Base-by-base conservation (phyloP, 2,797 vertebrate genomes). In the Sciaenops ocellatus region DNA sequence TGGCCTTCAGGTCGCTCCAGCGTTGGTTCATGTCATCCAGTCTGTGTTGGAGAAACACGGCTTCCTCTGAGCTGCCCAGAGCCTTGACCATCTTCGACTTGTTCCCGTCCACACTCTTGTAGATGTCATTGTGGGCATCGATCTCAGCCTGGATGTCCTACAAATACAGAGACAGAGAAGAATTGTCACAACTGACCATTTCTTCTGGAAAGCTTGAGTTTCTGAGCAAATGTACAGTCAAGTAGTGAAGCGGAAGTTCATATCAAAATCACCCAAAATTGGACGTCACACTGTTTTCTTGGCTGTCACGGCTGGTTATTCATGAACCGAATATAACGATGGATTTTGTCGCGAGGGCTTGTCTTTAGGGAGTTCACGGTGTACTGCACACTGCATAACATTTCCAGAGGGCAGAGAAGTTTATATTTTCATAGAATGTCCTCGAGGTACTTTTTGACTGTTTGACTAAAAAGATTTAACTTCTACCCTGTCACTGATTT, bases 1-100 rank as follows among this genome's bases (percentile, higher is more conserved):
- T 99, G 0, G 95, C 90, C 88, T 98, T 99, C 74, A 99, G 94
- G 79, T 99, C 97, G 1, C 96, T 97, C 98, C 98, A 99, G 71
- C 98, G 97, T 59, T 98, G 98, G 93, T 99, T 99, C 98, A 99
- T 99, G 90, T 99, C 98, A 84, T 99, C 98, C 83, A 99, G 95
- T 47, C 97, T 94, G 85, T 98, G 97, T 61, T 99, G 98, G 59
- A 99, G 97, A 79, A 99, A 95, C 56, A 96, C 95, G 0, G 97
- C 97, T 90, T 99, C 98, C 68, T 99, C 98, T 0, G 98, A 97
- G 89, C 95, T 98, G 64, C 98, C 98, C 91, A 99, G 91, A 22
- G 97, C 96, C 91, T 98, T 99, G 83, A 99, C 97, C 98, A 99
- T 99, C 93, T 97, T 99, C 64, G 97, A 95, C 82, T 97, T 96